These are phyloP conservation scores for Pteropus rufus DNA, from an alignment of 2,797 vertebrate species.

Conservation along the genomic window DNA sequence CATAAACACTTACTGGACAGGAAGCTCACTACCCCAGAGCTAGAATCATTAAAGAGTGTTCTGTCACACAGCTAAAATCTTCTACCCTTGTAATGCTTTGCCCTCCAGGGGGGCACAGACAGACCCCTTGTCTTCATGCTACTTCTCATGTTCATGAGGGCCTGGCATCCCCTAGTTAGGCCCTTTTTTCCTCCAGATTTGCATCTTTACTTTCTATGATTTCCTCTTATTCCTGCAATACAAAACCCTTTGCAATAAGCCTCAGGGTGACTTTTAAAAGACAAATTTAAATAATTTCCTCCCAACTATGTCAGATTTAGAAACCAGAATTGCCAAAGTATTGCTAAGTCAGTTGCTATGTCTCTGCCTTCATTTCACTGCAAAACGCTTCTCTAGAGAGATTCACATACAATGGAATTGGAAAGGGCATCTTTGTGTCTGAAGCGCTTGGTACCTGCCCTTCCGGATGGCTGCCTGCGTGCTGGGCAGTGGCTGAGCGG, in stretches of 20 bases:
- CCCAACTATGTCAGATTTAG: neutral
- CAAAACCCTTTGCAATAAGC: neutral
- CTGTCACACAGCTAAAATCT: neutral
- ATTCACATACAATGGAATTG: neutral
- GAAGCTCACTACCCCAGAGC: neutral
- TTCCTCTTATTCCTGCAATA: neutral
- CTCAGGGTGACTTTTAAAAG: neutral
- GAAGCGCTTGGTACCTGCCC: neutral
- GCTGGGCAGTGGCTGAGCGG: neutral
- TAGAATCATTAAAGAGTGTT: neutral
- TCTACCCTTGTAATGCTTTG: too few species aligned
- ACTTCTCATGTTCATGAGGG: accelerated
- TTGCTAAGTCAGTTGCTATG: neutral
- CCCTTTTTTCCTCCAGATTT: neutral
- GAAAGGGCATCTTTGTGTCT: neutral
- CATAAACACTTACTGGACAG: neutral
- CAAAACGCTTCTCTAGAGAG: neutral
- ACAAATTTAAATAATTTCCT: constrained; percentile 31
- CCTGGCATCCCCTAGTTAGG: neutral
- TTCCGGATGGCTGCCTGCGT: neutral
- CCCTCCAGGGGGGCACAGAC: neutral
- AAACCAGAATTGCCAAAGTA: neutral
- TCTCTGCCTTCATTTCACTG: neutral
- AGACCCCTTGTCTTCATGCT: neutral
- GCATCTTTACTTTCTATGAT: neutral